Percentiles rank a stretch among this genome's conserved stretches.
Evolutionary conservation across 92 coral and sea anemone species (phyloP).

Genomic region (Phymanthus crucifer): DNA sequence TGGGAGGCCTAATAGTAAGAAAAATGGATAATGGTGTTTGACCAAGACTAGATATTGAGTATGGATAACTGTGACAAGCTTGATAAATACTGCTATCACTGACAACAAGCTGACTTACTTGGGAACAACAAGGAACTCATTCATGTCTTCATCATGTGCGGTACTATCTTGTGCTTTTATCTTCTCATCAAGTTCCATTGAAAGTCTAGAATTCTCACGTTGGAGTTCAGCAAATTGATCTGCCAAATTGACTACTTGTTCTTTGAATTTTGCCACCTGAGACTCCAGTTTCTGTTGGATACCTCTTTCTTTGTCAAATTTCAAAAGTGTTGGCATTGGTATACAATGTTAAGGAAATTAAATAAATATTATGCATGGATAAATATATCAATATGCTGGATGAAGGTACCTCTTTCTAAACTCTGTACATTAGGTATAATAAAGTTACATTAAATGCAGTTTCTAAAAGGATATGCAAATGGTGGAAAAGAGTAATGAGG

Average conservation of each 20-base stretch:
- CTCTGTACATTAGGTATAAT: not conserved
- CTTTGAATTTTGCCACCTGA: conserved; percentile 73
- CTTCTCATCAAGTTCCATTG: conserved; percentile 45
- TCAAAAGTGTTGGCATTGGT: conserved; percentile 89
- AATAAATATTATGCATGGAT: not conserved
- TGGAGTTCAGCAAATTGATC: conserved; percentile 83
- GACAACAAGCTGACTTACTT: conserved; percentile 35
- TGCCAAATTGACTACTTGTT: conserved; percentile 72
- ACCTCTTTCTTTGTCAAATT: conserved; percentile 86
- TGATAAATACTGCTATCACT: too few relatives aligned
- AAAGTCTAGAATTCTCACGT: conserved; percentile 63
- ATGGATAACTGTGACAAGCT: too few relatives aligned
- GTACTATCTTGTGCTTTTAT: not conserved
- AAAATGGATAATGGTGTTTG: too few relatives aligned
- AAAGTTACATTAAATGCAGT: not conserved
- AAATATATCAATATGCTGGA: not conserved
- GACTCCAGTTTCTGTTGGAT: conserved; percentile 70
- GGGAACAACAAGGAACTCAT: conserved; percentile 67
- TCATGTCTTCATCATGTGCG: conserved; percentile 72
- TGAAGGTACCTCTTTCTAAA: too few relatives aligned
- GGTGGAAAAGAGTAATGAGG: conserved; percentile 84
- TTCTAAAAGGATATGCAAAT: conserved; percentile 89
- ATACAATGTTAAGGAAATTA: conserved; percentile 46
- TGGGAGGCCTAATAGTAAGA: too few relatives aligned
- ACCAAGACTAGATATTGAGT: not conserved